Percentiles rank a stretch among this genome's conserved stretches.
These are phyloP conservation scores for Macquaria ambigua DNA, from an alignment of 2,113 vertebrate species.

Conservation along the genomic window DNA sequence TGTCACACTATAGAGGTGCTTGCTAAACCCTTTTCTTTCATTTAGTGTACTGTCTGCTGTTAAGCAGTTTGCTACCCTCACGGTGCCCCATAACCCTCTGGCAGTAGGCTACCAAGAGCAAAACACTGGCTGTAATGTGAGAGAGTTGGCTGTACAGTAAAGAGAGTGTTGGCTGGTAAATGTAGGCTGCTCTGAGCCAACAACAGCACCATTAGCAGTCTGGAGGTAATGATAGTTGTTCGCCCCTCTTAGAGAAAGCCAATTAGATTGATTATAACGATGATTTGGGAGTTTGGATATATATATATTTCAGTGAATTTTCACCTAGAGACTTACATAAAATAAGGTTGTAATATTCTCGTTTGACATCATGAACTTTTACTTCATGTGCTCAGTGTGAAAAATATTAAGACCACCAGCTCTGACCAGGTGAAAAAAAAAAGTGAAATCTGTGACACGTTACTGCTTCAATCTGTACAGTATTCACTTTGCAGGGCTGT, in stretches of 20 bases:
- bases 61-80: conserved; percentile 54
- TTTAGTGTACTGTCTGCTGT: conserved; percentile 64
- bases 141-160: conserved; percentile 67
- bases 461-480: conserved; percentile 2
- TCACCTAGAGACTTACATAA: neutral
- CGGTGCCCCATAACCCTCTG: conserved; percentile 47
- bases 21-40: conserved; percentile 68
- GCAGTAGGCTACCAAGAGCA: conserved; percentile 53
- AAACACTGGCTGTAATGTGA: conserved; percentile 66
- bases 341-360: conserved; percentile 3
- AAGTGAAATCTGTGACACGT: neutral
- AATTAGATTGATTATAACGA: conserved; percentile 53
- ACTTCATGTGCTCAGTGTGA: neutral
- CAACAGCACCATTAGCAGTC: conserved; percentile 72
- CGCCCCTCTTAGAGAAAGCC: conserved; percentile 27
- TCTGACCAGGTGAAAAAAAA: neutral
- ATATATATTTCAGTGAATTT: conserved; percentile 15
- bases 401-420: conserved; percentile 13
- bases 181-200: conserved; percentile 55
- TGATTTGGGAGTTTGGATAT: conserved; percentile 27
- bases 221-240: conserved; percentile 67
- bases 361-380: neutral
- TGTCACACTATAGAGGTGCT: conserved; percentile 66
- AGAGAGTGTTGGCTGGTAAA: conserved; percentile 60
- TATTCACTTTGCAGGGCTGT: conserved; percentile 2